Evolutionary conservation across 2,888 invertebrate species (phyloP).

Genomic region (Conus canariensis): DNA sequence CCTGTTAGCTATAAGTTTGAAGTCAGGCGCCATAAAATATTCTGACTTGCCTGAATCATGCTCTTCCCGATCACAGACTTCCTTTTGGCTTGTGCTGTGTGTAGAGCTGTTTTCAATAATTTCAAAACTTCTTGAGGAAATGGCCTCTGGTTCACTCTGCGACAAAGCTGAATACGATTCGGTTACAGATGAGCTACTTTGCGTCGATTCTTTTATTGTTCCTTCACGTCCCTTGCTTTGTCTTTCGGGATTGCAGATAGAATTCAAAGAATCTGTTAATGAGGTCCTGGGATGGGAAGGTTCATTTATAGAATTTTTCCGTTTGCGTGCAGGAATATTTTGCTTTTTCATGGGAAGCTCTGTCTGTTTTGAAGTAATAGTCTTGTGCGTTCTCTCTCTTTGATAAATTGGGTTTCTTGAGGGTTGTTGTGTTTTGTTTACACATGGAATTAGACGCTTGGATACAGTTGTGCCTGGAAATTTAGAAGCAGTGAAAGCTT

Average conservation of each 20-base stretch:
- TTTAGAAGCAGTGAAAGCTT: not conserved
- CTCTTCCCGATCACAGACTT: not conserved
- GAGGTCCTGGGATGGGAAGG: not conserved
- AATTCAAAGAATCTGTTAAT: not conserved
- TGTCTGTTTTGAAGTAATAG: not conserved
- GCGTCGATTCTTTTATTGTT: not conserved
- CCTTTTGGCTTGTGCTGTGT: not conserved
- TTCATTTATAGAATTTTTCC: not conserved
- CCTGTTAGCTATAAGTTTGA: not conserved
- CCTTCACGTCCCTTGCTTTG: not conserved
- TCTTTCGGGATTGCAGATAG: too few relatives aligned
- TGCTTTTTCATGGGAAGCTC: not conserved
- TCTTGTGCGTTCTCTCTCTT: not conserved
- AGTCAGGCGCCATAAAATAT: not conserved
- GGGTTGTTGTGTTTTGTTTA: not conserved
- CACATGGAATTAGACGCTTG: not conserved
- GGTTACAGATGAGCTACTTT: not conserved
- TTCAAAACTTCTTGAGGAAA: not conserved
- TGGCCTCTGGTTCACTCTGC: not conserved
- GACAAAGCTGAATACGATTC: not conserved
- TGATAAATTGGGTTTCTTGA: not conserved
- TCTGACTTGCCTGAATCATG: not conserved
- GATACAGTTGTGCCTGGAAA: not conserved
- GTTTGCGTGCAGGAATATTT: not conserved
- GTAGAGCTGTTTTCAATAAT: conserved; percentile 1